phyloP scores from a whole-genome alignment of 2,888 invertebrate species.

The Podabrus alpinus region DNA sequence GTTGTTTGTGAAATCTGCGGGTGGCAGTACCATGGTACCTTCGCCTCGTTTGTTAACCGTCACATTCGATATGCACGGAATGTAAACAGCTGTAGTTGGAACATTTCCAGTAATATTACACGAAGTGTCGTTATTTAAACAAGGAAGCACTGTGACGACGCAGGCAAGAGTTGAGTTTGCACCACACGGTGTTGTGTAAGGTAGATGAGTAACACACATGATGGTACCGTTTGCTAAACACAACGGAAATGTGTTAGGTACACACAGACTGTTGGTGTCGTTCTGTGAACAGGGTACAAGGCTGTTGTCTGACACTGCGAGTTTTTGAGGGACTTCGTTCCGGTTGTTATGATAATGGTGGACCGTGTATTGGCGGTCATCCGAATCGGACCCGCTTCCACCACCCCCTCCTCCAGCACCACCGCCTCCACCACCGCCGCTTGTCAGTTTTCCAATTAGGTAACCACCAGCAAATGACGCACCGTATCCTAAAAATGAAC shows the following conservation, averaged over 20 bases:
- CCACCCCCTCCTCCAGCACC: constrained; percentile 9
- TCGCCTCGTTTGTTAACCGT: not conserved
- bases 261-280: constrained; percentile 46
- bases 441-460: constrained; percentile 16
- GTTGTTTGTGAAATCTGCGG: not conserved
- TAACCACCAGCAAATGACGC: constrained; percentile 20
- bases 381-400: constrained; percentile 8
- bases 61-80: constrained; percentile 49
- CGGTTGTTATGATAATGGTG: constrained; percentile 52
- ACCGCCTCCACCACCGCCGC: constrained; percentile 11
- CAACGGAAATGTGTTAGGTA: constrained; percentile 48
- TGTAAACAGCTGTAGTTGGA: constrained; percentile 40
- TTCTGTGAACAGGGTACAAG: constrained; percentile 49
- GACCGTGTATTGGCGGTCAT: constrained; percentile 45
- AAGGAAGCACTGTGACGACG: constrained; percentile 47
- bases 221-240: constrained; percentile 52
- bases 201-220: constrained; percentile 50
- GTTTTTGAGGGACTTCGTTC: constrained; percentile 41
- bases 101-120: constrained; percentile 39
- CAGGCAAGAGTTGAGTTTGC: constrained; percentile 42
- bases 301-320: constrained; percentile 46
- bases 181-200: constrained; percentile 47
- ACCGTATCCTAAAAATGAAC: constrained; percentile 18
- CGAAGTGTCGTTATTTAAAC: constrained; percentile 45
- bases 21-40: not conserved